Conservation (phyloP, 2,797 vertebrate genomes). For the Leuciscus waleckii region DNA sequence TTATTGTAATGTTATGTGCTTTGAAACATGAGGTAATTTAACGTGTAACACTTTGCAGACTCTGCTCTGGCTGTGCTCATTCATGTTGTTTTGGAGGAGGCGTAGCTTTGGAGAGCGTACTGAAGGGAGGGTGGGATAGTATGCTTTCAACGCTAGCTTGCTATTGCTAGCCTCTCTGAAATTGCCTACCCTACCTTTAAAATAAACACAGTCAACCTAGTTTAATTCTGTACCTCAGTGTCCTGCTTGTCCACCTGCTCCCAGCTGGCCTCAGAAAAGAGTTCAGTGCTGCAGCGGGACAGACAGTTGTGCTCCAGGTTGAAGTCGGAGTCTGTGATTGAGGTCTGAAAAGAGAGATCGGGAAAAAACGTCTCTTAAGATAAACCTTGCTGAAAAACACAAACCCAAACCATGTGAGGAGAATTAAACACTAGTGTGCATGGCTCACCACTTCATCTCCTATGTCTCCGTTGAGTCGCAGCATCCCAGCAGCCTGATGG, state of each 20-base stretch:
- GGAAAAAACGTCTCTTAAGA: background rate
- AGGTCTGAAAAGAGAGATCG: conserved; percentile 80
- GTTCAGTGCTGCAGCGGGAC: conserved; percentile 98
- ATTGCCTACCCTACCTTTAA: conserved; percentile 9
- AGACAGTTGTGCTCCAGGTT: conserved; percentile 95
- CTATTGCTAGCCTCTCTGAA: background rate
- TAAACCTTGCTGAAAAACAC: background rate
- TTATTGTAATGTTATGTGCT: background rate
- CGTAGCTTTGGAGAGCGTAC: background rate
- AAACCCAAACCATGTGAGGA: background rate
- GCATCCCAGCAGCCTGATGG: conserved; percentile 82
- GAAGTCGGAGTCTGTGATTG: conserved; percentile 92
- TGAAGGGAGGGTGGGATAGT: background rate
- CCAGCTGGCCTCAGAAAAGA: conserved; percentile 99
- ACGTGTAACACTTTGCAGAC: background rate
- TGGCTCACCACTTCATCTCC: conserved; percentile 92
- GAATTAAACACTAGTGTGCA: background rate
- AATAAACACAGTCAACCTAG: background rate
- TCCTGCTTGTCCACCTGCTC: conserved; percentile 99
- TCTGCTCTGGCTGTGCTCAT: background rate
- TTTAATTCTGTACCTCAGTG: conserved; percentile 83
- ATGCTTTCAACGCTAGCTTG: background rate
- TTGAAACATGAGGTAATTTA: background rate
- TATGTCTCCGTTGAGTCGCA: conserved; percentile 89
- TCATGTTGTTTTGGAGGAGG: background rate